These are phyloP conservation scores for Eira barbara DNA, from an alignment of 2,113 vertebrate species.

Conservation along the genomic window DNA sequence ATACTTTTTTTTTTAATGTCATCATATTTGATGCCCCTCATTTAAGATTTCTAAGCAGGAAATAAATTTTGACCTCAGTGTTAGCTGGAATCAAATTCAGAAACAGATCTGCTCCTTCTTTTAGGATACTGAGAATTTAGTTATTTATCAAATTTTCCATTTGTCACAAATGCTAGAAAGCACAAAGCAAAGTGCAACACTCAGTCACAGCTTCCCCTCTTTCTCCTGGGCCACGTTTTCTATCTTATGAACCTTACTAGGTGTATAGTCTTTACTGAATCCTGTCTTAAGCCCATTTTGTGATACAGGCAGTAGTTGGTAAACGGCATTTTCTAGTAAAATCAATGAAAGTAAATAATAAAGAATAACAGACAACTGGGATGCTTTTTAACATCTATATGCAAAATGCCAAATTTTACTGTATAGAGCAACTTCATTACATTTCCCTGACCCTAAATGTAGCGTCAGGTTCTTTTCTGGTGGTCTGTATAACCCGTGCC, in stretches of 20 bases:
- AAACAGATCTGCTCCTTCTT: constrained; percentile 15
- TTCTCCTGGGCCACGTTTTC: neutral
- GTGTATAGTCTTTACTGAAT: neutral
- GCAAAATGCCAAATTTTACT: neutral
- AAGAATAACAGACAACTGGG: neutral
- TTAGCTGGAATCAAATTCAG: neutral
- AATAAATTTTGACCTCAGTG: neutral
- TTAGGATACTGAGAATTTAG: constrained; percentile 1
- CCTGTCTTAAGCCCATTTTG: neutral
- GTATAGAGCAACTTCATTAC: neutral
- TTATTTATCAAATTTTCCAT: neutral
- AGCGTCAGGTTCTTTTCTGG: neutral
- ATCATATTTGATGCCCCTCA: neutral
- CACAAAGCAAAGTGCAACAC: neutral
- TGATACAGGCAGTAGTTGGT: neutral
- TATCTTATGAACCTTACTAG: neutral
- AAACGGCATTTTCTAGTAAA: constrained; percentile 19
- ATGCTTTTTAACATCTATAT: neutral
- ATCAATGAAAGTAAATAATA: neutral
- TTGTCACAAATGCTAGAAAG: neutral
- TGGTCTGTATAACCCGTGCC: neutral
- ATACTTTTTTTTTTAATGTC: neutral
- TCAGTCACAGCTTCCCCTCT: neutral
- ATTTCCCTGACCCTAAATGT: neutral
- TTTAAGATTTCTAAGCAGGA: neutral